phyloP scores from a whole-genome alignment of 2,888 invertebrate genomes.

The Eustalomyia histrio region DNA sequence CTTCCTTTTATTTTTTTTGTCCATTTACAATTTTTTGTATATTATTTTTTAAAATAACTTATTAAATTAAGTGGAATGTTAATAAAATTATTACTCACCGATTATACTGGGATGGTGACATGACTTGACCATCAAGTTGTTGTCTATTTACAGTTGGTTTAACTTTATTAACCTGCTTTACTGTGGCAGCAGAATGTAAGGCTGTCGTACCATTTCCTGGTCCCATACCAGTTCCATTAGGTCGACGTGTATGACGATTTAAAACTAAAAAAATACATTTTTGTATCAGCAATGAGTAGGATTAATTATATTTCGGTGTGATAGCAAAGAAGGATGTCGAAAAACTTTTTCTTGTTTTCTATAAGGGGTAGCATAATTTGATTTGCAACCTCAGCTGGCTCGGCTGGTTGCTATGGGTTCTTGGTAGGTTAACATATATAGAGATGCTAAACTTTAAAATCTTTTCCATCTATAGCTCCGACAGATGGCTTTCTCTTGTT shows the following conservation, averaged over 20 bases:
- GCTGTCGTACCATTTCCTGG: conserved; percentile 71
- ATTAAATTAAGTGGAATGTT: neutral
- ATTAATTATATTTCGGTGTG: too few relatives aligned
- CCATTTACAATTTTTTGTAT: conserved; percentile 39
- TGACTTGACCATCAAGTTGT: conserved; percentile 85
- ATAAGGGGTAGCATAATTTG: too few relatives aligned
- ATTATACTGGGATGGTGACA: conserved; percentile 85
- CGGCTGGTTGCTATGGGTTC: too few relatives aligned
- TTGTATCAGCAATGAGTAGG: too few relatives aligned
- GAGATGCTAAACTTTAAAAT: too few relatives aligned
- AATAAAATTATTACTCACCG: conserved; percentile 77
- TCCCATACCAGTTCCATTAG: conserved; percentile 76
- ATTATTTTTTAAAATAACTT: conserved; percentile 10
- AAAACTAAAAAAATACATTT: conserved; percentile 83
- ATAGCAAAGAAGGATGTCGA: too few relatives aligned
- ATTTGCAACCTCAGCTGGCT: too few relatives aligned
- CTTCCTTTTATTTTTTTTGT: conserved; percentile 36
- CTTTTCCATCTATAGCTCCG: too few relatives aligned
- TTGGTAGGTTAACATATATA: too few relatives aligned
- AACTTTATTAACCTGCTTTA: conserved; percentile 92
- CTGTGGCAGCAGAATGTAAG: conserved; percentile 82
- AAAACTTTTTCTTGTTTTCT: too few relatives aligned
- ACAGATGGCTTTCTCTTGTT: too few relatives aligned
- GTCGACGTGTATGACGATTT: conserved; percentile 86
- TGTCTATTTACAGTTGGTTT: conserved; percentile 92